A percentile compares a stretch with the other conserved stretches of the same genome.
phyloP scores from a whole-genome alignment of 2,113 vertebrate genomes.

The Scortum barcoo region DNA sequence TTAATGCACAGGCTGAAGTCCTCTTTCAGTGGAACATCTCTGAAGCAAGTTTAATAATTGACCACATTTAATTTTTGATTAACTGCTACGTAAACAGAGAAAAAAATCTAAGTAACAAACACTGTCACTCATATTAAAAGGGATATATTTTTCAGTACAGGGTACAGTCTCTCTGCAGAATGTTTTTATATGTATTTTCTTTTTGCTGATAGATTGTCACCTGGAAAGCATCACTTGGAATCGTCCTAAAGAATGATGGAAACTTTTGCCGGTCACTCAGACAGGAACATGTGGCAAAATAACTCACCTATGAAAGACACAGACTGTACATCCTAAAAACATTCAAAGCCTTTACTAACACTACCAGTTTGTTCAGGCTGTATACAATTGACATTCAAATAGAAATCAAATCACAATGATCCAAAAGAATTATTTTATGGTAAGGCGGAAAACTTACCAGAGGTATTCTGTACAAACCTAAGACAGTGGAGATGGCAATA shows the following conservation, averaged over 20 bases:
- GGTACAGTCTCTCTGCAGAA: background rate
- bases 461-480: slow-evolving; percentile 76
- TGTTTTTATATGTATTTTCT: background rate
- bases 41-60: background rate
- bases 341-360: no score
- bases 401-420: background rate
- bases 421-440: background rate
- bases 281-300: slow-evolving; percentile 51
- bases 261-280: slow-evolving; percentile 22
- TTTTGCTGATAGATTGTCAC: background rate
- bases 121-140: background rate
- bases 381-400: background rate
- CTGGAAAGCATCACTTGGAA: slow-evolving; percentile 57
- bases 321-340: background rate
- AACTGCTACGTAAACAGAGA: no score
- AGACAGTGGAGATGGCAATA: slow-evolving; percentile 75
- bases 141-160: background rate
- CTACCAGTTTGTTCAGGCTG: no score
- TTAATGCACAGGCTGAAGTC: background rate
- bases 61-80: background rate
- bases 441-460: slow-evolving; percentile 59
- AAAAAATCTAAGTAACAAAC: background rate
- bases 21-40: background rate
- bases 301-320: slow-evolving; percentile 41
- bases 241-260: slow-evolving; percentile 48